Conservation (phyloP, 2,888 invertebrate species). For the Eupsilia transversa region DNA sequence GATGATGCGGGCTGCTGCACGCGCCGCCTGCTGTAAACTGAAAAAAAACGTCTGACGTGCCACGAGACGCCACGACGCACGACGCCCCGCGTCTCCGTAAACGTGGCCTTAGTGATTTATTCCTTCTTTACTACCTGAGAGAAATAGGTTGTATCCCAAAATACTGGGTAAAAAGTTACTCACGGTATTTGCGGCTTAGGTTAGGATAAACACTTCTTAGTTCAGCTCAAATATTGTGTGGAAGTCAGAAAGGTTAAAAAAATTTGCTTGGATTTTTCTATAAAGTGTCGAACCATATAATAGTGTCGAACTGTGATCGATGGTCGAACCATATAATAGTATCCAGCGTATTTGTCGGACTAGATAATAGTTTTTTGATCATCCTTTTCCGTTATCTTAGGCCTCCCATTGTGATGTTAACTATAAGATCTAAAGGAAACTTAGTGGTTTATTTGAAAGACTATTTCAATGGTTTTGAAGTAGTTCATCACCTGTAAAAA, state of each 20-base stretch:
- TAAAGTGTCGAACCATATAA: background rate
- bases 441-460: background rate
- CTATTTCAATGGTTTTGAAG: no score
- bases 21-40: no score
- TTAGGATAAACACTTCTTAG: conserved; percentile 4
- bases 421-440: background rate
- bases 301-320: no score
- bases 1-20: no score
- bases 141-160: conserved; percentile 30
- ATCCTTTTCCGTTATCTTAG: no score
- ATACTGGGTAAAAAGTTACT: conserved; percentile 23
- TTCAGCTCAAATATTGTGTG: conserved; percentile 11
- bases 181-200: conserved; percentile 8
- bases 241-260: background rate
- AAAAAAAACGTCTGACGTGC: no score
- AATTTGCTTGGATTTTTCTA: background rate
- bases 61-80: no score
- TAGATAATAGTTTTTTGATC: background rate
- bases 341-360: background rate
- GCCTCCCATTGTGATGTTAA: background rate
- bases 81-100: no score
- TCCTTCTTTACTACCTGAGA: conserved; percentile 29
- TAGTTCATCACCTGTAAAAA: background rate
- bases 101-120: conserved; percentile 47
- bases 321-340: no score